Conservation (phyloP, 2,113 vertebrate species). For the Neotoma lepida region DNA sequence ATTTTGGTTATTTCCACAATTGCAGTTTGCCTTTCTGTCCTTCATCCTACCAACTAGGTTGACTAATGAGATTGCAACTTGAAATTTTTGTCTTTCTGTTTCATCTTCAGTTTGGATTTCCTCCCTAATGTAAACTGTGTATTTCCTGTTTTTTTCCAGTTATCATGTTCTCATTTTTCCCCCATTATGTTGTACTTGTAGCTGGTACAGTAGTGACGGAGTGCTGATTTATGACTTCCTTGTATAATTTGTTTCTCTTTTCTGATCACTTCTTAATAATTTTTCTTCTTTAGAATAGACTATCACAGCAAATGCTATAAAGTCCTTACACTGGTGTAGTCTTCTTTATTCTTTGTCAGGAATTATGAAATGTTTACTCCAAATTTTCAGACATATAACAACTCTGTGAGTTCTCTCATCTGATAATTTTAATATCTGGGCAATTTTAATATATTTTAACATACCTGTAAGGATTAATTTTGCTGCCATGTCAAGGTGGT, state of each 20-base stretch:
- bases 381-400: background rate
- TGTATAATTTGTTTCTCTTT: background rate
- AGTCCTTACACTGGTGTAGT: background rate
- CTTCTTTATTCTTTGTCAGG: background rate
- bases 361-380: background rate
- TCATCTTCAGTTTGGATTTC: background rate
- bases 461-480: background rate
- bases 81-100: background rate
- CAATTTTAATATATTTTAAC: background rate
- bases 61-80: background rate
- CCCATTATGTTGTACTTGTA: background rate
- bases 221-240: background rate
- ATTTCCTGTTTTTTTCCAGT: background rate
- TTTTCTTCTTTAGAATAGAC: background rate
- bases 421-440: background rate
- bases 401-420: background rate
- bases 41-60: background rate
- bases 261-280: background rate
- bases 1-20: background rate
- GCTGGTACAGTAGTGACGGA: background rate
- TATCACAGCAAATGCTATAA: background rate
- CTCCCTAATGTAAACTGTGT: background rate
- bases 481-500: background rate
- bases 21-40: background rate
- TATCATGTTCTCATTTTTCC: background rate